A percentile compares a stretch with the other conserved stretches of the same genome.
Evolutionary conservation across 2,888 invertebrate species (phyloP).

Genomic region (Alentia gelatinosa): DNA sequence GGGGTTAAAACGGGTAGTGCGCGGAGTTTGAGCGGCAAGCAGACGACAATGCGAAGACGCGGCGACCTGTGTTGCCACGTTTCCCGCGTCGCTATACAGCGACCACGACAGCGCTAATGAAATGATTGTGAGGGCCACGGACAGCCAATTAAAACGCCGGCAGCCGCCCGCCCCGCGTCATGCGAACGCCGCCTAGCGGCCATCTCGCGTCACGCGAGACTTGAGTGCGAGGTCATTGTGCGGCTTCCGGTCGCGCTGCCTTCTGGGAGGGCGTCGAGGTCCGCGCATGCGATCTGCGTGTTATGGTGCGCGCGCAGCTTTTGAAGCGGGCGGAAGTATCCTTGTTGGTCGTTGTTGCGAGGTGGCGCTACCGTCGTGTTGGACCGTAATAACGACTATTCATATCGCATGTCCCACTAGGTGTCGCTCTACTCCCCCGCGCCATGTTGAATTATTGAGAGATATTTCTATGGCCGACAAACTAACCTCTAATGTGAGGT

Average conservation of each 20-base stretch:
- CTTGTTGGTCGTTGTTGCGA: not conserved
- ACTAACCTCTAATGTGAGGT: slow-evolving; percentile 7
- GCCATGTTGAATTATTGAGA: slow-evolving; percentile 4
- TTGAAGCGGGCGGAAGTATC: slow-evolving; percentile 32
- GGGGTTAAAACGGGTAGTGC: too few species aligned
- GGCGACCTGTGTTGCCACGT: not conserved
- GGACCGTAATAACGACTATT: not conserved
- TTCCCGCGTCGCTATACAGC: not conserved
- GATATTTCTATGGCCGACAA: slow-evolving; percentile 31
- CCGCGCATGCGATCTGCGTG: not conserved
- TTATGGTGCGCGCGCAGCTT: not conserved
- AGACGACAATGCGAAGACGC: not conserved
- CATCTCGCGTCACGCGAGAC: slow-evolving; percentile 21
- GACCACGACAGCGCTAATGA: slow-evolving; percentile 39
- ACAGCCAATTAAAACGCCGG: slow-evolving; percentile 39
- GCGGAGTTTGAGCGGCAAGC: too few species aligned
- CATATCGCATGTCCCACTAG: not conserved
- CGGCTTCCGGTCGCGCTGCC: slow-evolving; percentile 27
- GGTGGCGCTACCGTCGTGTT: not conserved
- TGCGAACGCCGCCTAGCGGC: not conserved
- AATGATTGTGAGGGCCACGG: slow-evolving; percentile 43
- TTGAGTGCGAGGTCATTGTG: slow-evolving; percentile 52
- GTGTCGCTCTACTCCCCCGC: not conserved
- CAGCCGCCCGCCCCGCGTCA: not conserved
- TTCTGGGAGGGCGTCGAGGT: not conserved